Percentiles rank a stretch among this genome's conserved stretches.
Evolutionary conservation across 2,888 invertebrate genomes (phyloP).

Genomic region (Eueremaeus valkanovi): DNA sequence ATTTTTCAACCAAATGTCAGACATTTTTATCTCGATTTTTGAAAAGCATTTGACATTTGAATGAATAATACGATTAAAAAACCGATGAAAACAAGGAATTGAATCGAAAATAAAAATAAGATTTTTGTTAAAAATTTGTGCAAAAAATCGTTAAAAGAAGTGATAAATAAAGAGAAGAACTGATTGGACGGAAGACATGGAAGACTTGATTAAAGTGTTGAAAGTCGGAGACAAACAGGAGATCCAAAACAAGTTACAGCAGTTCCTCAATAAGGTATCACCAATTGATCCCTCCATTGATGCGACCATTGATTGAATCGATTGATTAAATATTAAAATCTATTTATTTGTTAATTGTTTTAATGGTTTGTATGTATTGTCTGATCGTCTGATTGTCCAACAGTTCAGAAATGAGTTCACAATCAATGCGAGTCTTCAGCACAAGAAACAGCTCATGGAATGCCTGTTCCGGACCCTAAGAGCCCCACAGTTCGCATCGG

Average conservation of each 20-base stretch:
- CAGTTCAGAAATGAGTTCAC: constrained; percentile 4
- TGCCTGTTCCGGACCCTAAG: constrained; percentile 29
- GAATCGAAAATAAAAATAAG: not conserved
- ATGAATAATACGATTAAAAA: too few species aligned
- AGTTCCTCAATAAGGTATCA: constrained; percentile 5
- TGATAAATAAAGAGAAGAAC: not conserved
- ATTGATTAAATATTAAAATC: too few species aligned
- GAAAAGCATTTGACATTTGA: constrained; percentile 6
- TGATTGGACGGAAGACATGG: not conserved
- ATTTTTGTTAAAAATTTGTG: not conserved
- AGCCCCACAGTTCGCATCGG: not conserved
- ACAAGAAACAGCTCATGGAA: constrained; percentile 34
- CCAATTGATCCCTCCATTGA: not conserved
- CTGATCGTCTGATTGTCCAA: not conserved
- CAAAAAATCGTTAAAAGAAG: not conserved
- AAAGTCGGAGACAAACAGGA: not conserved
- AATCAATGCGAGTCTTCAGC: not conserved
- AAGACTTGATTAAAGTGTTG: not conserved
- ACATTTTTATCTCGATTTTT: constrained; percentile 1
- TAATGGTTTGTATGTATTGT: too few species aligned
- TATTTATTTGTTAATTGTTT: too few species aligned
- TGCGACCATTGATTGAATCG: not conserved
- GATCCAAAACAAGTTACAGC: not conserved
- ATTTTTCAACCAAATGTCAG: not conserved
- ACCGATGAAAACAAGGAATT: too few species aligned